A percentile compares a stretch with the other conserved stretches of the same genome.
Conservation (phyloP, 1,140 invertebrate species). For the Ceratina australensis region DNA sequence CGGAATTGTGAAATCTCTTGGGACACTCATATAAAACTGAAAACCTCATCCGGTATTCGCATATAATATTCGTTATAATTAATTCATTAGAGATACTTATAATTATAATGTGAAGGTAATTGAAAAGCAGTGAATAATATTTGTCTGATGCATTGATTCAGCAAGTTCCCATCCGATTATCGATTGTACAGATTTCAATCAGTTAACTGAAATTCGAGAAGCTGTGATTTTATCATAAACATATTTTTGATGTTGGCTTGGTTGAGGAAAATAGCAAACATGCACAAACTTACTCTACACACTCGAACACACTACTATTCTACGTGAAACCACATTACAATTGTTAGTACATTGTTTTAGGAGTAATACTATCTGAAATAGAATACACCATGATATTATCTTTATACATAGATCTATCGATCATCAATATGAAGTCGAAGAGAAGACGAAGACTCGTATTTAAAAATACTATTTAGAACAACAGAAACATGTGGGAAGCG, state of each 20-base stretch:
- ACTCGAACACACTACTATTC: neutral
- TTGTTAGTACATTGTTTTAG: neutral
- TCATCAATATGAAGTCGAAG: neutral
- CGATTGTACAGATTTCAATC: neutral
- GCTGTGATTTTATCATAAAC: neutral
- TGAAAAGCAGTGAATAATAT: neutral
- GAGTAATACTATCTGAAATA: no score
- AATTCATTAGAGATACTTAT: neutral
- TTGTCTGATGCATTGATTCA: no score
- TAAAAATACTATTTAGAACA: neutral
- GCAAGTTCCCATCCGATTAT: neutral
- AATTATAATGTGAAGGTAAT: neutral
- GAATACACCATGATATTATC: no score
- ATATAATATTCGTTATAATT: no score
- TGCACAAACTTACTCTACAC: neutral
- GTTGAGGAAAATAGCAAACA: neutral
- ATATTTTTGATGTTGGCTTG: no score
- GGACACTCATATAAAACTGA: no score
- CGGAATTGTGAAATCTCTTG: no score
- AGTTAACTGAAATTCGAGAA: neutral
- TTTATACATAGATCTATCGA: no score
- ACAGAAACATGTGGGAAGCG: constrained; percentile 1
- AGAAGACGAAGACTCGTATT: neutral
- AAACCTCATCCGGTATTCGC: no score
- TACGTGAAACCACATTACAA: neutral